Evolutionary conservation across 2,113 vertebrate genomes (phyloP).

Genomic region (Eptesicus fuscus): DNA sequence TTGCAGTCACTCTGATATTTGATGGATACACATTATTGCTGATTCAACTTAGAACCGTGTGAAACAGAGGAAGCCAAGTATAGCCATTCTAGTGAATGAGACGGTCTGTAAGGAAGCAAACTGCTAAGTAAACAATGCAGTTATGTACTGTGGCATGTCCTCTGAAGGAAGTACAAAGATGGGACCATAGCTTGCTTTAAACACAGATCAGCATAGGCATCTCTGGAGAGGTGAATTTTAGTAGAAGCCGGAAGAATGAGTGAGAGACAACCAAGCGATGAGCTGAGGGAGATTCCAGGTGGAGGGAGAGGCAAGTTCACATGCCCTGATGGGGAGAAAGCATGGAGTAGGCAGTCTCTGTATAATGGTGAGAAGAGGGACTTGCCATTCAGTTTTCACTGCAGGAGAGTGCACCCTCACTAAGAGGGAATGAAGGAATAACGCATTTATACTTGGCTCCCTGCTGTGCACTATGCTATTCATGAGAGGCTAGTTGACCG

Average conservation of each 20-base stretch:
- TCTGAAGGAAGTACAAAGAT: background rate
- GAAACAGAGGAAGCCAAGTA: background rate
- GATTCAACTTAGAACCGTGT: background rate
- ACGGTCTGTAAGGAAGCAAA: background rate
- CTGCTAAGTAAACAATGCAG: background rate
- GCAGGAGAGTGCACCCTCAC: rapidly evolving
- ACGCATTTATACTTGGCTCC: rapidly evolving
- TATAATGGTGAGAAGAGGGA: background rate
- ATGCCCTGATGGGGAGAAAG: background rate
- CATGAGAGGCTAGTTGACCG: background rate
- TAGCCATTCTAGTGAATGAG: background rate
- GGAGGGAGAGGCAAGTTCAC: background rate
- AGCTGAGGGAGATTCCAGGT: background rate
- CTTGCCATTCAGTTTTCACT: rapidly evolving
- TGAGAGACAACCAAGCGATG: background rate
- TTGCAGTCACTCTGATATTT: background rate
- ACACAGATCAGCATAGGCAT: background rate
- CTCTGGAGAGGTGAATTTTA: background rate
- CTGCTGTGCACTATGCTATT: background rate
- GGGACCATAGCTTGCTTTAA: background rate
- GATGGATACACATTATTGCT: background rate
- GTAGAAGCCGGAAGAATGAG: background rate
- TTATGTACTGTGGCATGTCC: background rate
- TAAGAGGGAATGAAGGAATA: no score
- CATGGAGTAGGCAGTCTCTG: background rate